Evolutionary conservation across 2,113 vertebrate genomes (phyloP), one percentile per base, ranked within the genome.

Genomic region (Poeciliopsis turrubarensis): DNA sequence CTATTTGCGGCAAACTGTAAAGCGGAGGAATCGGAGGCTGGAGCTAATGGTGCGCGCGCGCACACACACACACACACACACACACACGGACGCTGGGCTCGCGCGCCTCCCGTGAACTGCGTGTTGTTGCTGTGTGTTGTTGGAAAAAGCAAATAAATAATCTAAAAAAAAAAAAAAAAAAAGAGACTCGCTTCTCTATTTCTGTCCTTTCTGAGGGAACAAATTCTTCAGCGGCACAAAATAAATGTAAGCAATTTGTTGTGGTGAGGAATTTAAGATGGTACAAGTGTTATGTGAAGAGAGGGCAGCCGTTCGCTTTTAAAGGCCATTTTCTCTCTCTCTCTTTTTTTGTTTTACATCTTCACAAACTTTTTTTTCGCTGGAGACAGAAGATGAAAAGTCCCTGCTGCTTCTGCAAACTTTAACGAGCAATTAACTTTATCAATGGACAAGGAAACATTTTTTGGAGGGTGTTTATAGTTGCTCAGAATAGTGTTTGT

Each of bases 391-490:
- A 87, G 77, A 85, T 81, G 70, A 89, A 86, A 88, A 87, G 83
- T 87, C 85, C 84, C 73, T 81, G 86, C 76, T 79, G 79, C 85
- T 83, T 78, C 47, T 74, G 74, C 77, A 83, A 76, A 73, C 86
- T 89, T 88, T 91, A 89, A 91, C 76, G 61, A 91, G 84, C 90
- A 86, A 85, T 90, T 91, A 90, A 86, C 75, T 85, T 80, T 67
- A 85, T 88, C 85, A 86, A 83, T 87, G 87, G 90, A 81, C 84
- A 82, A 85, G 75, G 87, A 83, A 86, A 85, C 72, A 77, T 61
- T 70, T 70, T 87, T 84, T 37, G 51, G 47, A 17, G 31, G 4
- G 12, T 39, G 17, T 71, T 65, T 75, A 60, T 76, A 82, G 74
- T 79, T 82, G 72, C 41, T 12, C 19, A 22, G 69, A 77, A 61